These are phyloP conservation scores for Kryptopterus vitreolus DNA, from an alignment of 2,797 vertebrate genomes.

Conservation along the genomic window DNA sequence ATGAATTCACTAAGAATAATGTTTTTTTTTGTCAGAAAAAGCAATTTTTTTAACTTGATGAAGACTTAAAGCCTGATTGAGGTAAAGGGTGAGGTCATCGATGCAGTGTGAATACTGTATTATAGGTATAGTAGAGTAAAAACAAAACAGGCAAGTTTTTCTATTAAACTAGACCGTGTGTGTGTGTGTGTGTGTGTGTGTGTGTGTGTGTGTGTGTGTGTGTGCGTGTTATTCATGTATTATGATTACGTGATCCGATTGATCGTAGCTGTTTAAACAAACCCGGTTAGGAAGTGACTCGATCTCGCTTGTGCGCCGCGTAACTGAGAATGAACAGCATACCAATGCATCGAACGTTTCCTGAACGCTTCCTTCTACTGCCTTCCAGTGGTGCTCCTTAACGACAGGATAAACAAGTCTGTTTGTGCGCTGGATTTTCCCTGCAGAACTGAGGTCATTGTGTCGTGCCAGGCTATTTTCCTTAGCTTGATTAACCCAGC, in stretches of 20 bases:
- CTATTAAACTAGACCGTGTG: too few relatives aligned
- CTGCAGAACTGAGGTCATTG: neutral
- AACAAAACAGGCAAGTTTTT: too few relatives aligned
- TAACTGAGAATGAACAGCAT: constrained; percentile 35
- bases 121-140: too few relatives aligned
- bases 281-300: constrained; percentile 46
- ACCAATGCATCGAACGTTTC: constrained; percentile 26
- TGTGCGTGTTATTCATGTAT: neutral
- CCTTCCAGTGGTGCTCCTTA: constrained; percentile 16
- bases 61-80: too few relatives aligned
- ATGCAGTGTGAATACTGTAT: too few relatives aligned
- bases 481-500: neutral
- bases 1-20: too few relatives aligned
- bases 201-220: too few relatives aligned
- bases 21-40: too few relatives aligned
- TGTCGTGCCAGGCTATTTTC: neutral
- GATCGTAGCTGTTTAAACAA: constrained; percentile 8
- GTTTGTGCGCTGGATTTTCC: constrained; percentile 3
- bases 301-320: constrained; percentile 38
- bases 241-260: neutral
- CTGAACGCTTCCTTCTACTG: constrained; percentile 20
- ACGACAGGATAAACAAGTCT: constrained; percentile 2
- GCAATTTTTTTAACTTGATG: too few relatives aligned
- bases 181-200: too few relatives aligned
- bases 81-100: too few relatives aligned